Evolutionary conservation across 2,797 vertebrate species (phyloP), one percentile per base, ranked within the genome.

Genomic region (Typhlichthys subterraneus): DNA sequence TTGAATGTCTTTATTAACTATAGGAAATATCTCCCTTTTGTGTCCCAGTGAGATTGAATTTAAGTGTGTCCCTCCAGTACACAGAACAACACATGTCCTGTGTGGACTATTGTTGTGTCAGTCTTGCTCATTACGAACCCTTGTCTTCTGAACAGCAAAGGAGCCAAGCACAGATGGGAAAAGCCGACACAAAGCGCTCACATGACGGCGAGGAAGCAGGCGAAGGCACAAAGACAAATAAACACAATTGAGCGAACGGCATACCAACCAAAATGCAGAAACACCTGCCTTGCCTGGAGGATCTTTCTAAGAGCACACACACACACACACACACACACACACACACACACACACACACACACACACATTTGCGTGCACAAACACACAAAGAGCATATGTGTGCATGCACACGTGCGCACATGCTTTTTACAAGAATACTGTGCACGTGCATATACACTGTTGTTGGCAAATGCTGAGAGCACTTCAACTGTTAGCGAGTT

Each of bases 291-390:
- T 46, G 83, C 87, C 86, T 79, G 81, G 66, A 85, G 85, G 89
- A 90, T 87, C 82, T 83, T 89, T 89, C 77, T 78, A 90, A 91
- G 86, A 93, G 87, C 91, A 90, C 90, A 92, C 76, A 72, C 87
- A 85, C 87, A 82, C 77, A 71, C 51, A 64, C 78, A 83, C 82
- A 88, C 77, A 61, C 76, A 33, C 71, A 61, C 63, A 73, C 72
- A 75, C 67, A 65, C 61, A 63, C 56, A 67, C 4, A 29, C 23
- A 29, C 23, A 29, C 23, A 29, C 77, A 61, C 76, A 33, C 71
- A 61, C 63, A 73, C 72, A 75, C 65, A 65, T 29, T 29, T 29
- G 23, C 8, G 68, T 63, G 53, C 61, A 63, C 56, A 67, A 29
- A 29, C 23, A 29, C 23, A 29, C 23, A 29, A 29, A 29, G 23